Conservation (phyloP, 2,113 vertebrate species). For the Holacanthus passer region DNA sequence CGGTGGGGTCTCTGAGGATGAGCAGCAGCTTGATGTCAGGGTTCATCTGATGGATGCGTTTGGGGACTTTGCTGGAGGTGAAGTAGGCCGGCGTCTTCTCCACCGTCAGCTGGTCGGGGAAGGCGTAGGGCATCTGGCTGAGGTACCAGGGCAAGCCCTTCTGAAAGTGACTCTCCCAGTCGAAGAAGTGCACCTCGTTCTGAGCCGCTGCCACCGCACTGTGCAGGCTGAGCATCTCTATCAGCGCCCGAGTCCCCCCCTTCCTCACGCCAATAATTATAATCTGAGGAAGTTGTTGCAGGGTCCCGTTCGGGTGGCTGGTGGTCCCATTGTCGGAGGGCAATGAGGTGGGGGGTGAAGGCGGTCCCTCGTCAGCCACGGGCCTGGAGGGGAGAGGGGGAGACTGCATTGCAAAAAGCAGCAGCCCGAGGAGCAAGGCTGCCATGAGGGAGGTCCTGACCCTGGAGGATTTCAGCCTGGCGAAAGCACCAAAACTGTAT, state of each 20-base stretch:
- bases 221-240: constrained; percentile 98
- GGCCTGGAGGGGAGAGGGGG: constrained; percentile 86
- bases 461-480: constrained; percentile 86
- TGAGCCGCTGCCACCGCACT: constrained; percentile 90
- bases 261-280: constrained; percentile 98
- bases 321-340: constrained; percentile 55
- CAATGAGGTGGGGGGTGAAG: constrained; percentile 49
- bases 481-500: constrained; percentile 80
- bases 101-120: constrained; percentile 91
- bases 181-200: constrained; percentile 98
- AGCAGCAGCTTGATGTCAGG: constrained; percentile 90
- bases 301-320: constrained; percentile 85
- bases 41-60: constrained; percentile 90
- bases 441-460: constrained; percentile 90
- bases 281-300: constrained; percentile 89
- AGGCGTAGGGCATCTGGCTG: constrained; percentile 93
- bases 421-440: constrained; percentile 88
- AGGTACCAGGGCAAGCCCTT: constrained; percentile 93
- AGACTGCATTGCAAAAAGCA: constrained; percentile 88
- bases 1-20: constrained; percentile 94
- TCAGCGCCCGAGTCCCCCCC: constrained; percentile 94
- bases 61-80: constrained; percentile 92
- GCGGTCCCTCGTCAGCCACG: constrained; percentile 45
- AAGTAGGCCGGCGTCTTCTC: constrained; percentile 99
- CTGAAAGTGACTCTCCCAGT: constrained; percentile 95